Base-by-base conservation (phyloP, 2,797 vertebrate species). In the Acanthopagrus latus region DNA sequence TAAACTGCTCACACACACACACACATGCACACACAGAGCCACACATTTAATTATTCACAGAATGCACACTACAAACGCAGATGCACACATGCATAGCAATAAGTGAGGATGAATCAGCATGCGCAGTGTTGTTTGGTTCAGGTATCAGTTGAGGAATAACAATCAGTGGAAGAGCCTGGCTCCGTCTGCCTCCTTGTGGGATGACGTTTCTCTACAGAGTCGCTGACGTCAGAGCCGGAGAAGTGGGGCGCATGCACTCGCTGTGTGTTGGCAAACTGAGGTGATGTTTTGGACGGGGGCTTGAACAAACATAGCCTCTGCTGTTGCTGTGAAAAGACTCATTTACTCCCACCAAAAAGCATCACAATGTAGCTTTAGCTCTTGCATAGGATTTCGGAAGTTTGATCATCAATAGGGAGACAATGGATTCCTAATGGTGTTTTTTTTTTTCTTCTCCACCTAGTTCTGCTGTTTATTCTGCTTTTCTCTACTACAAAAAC, bases 251-350 rank as follows among this genome's bases (percentile, higher is more conserved):
- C 75, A 79, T 9, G 56, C 78, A 71, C 69, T 86, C 43, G 25
- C 80, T 77, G 69, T 75, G 76, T 71, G 76, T 83, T 88, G 88
- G 82, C 87, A 92, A 88, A 91, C 63, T 21, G 81, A 81, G 69
- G 84, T 74, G 74, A 72, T 83, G 87, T 82, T 91, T 89, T 88
- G 85, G 76, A 86, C 25, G 68, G 80, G 56, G 73, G 66, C 82
- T 87, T 79, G 81, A 87, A 90, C 87, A 86, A 93, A 91, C 88
- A 78, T 59, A 73, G 76, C 78, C 76, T 81, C 77, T 82, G 83
- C 80, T 76, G 70, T 73, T 75, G 71, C 78, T 84, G 83, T 83
- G 86, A 89, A 89, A 84, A 86, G 75, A 86, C 80, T 85, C 54
- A 81, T 90, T 90, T 86, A 88, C 83, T 87, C 74, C 82, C 74